Percentiles rank a stretch among this genome's conserved stretches.
Evolutionary conservation across 2,888 invertebrate genomes (phyloP).

Genomic region (Merodon equestris): DNA sequence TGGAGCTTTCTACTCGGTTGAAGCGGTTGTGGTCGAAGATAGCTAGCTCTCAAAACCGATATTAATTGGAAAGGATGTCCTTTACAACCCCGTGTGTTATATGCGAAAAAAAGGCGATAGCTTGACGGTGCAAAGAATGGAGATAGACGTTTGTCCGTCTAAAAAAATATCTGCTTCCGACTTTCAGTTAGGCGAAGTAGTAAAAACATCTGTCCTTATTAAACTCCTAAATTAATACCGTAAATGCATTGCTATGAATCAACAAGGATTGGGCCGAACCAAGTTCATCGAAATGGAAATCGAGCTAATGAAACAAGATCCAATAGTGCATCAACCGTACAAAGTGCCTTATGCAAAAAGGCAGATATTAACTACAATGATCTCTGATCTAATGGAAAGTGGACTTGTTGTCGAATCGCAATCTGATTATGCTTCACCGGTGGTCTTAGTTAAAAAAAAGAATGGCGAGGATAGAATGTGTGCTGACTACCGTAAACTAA

Average conservation of each 20-base stretch:
- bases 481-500: constrained; percentile 10
- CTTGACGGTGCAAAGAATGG: not conserved
- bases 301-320: not conserved
- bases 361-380: constrained; percentile 3
- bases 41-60: not conserved
- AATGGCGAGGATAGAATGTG: constrained; percentile 22
- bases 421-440: constrained; percentile 20
- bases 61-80: constrained; percentile 21
- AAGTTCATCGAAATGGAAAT: constrained; percentile 22
- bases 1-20: constrained; percentile 1
- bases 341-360: constrained; percentile 30
- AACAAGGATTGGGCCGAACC: constrained; percentile 3
- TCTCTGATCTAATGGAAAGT: not conserved
- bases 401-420: constrained; percentile 18
- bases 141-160: too few relatives aligned
- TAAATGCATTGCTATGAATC: constrained; percentile 7
- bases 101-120: constrained; percentile 3
- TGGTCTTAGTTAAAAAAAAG: constrained; percentile 24
- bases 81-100: constrained; percentile 10
- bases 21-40: constrained; percentile 9
- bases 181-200: too few relatives aligned
- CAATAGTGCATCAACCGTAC: constrained; percentile 5
- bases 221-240: constrained; percentile 11
- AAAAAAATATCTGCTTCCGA: too few relatives aligned
- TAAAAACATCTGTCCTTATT: too few relatives aligned